phyloP scores from a whole-genome alignment of 2,113 vertebrate species.

The Nicator chloris region DNA sequence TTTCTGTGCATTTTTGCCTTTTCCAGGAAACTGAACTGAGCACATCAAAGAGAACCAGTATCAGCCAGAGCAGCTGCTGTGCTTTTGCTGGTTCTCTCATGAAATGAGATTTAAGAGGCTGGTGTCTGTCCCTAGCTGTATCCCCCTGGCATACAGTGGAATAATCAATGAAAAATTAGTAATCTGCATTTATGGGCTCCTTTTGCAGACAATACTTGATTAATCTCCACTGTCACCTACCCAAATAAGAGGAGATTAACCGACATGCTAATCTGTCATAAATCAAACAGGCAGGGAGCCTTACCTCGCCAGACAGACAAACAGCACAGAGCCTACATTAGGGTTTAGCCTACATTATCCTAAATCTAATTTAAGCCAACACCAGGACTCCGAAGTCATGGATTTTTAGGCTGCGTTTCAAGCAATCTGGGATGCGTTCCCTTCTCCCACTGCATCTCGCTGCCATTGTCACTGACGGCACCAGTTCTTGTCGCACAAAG shows the following conservation, averaged over 20 bases:
- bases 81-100: neutral
- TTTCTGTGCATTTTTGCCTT: neutral
- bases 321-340: neutral
- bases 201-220: neutral
- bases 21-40: neutral
- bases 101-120: neutral
- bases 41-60: neutral
- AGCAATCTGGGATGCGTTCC: neutral
- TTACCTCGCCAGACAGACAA: neutral
- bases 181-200: neutral
- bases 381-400: neutral
- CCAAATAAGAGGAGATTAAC: conserved; percentile 5
- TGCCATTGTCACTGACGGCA: neutral
- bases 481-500: neutral
- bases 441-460: neutral
- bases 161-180: neutral
- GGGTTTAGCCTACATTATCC: neutral
- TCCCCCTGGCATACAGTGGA: neutral
- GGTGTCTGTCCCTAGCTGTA: neutral
- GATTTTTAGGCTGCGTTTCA: neutral
- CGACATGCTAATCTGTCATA: neutral
- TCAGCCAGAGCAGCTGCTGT: neutral
- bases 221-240: neutral
- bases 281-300: neutral
- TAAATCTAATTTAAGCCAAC: neutral